Evolutionary conservation across 2,797 vertebrate species (phyloP).

Genomic region (Mus minutoides): DNA sequence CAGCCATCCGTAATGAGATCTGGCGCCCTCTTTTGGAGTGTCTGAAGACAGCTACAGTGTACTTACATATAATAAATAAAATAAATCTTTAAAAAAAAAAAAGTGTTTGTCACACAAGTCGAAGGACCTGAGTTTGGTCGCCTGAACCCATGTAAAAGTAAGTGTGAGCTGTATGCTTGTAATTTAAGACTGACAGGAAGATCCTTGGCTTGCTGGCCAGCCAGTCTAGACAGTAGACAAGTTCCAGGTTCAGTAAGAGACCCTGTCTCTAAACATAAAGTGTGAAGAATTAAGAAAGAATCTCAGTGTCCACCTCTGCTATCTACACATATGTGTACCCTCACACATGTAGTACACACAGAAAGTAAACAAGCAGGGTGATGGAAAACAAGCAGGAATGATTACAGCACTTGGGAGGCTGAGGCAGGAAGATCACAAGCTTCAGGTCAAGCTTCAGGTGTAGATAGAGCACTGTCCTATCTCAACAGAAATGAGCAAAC

Average conservation of each 20-base stretch:
- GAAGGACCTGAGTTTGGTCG: background rate
- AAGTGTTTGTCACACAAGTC: background rate
- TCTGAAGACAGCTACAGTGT: too few species aligned
- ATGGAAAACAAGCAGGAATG: background rate
- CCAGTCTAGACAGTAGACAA: background rate
- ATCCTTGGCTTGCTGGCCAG: background rate
- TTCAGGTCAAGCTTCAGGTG: background rate
- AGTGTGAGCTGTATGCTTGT: too few species aligned
- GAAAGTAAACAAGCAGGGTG: background rate
- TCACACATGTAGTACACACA: background rate
- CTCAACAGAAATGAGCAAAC: background rate
- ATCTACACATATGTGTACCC: background rate
- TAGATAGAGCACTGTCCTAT: background rate
- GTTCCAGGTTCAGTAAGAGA: background rate
- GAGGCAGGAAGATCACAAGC: background rate
- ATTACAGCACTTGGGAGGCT: background rate
- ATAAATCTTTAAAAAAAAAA: too few species aligned
- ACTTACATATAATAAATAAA: too few species aligned
- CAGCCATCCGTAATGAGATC: too few species aligned
- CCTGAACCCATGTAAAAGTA: background rate
- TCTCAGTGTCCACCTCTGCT: background rate
- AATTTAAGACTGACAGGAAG: background rate
- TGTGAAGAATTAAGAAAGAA: background rate
- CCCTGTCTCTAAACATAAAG: background rate
- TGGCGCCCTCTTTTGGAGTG: too few species aligned